phyloP scores from a whole-genome alignment of 2,113 vertebrate genomes.

The Pelmatolapia mariae region DNA sequence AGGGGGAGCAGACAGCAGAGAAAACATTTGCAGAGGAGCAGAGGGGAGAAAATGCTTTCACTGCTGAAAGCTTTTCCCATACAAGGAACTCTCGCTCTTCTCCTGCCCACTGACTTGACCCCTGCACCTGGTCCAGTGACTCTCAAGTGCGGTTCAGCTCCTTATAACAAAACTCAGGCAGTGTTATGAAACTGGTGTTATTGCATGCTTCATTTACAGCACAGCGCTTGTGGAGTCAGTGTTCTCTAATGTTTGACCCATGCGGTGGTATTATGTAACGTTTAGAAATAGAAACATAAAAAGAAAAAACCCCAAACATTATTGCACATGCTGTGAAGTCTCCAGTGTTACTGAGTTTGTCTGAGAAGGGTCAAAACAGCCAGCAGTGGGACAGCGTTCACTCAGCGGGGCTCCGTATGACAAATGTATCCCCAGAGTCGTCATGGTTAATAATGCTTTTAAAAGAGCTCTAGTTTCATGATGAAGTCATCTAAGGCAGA shows the following conservation, averaged over 20 bases:
- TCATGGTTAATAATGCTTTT: constrained; percentile 56
- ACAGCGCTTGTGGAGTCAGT: neutral
- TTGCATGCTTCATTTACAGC: neutral
- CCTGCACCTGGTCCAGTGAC: constrained; percentile 16
- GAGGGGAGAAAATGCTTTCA: constrained; percentile 25
- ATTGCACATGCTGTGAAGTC: neutral
- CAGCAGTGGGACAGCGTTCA: neutral
- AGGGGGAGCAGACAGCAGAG: constrained; percentile 37
- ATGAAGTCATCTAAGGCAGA: constrained; percentile 68
- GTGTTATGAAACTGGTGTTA: neutral
- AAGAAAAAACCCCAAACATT: neutral
- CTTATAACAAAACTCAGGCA: neutral
- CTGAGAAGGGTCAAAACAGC: neutral
- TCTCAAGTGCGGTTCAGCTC: neutral
- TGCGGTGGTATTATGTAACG: neutral
- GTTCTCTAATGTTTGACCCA: neutral
- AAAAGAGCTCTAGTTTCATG: constrained; percentile 65
- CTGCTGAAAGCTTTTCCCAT: constrained; percentile 45
- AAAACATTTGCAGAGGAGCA: constrained; percentile 39
- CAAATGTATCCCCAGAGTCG: constrained; percentile 5
- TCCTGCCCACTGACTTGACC: constrained; percentile 32
- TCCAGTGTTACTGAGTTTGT: neutral
- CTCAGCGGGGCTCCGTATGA: constrained; percentile 19
- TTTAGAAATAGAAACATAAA: neutral
- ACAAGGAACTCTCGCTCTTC: constrained; percentile 49